Conservation (phyloP, 1,140 invertebrate genomes). For the Drosophila auraria region DNA sequence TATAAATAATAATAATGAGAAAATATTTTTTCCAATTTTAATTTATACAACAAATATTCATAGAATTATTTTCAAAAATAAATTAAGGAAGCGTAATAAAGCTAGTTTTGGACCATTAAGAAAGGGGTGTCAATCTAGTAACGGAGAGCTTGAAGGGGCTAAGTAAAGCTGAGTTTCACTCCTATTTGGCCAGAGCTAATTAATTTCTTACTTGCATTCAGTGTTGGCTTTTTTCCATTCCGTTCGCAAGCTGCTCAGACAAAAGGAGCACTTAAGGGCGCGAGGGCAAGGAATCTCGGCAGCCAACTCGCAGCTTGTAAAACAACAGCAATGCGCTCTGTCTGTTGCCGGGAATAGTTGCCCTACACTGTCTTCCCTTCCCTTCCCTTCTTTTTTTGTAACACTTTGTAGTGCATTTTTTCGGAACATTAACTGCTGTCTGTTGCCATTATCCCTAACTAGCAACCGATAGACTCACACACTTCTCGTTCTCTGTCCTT, state of each 20-base stretch:
- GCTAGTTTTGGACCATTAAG: no score
- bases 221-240: constrained; percentile 21
- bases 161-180: constrained; percentile 9
- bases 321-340: constrained; percentile 32
- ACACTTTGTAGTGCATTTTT: constrained; percentile 73
- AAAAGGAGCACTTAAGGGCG: constrained; percentile 41
- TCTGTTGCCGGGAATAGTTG: constrained; percentile 33
- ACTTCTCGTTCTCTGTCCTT: constrained; percentile 43
- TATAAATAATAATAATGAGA: neutral
- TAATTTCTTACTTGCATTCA: constrained; percentile 59
- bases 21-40: no score
- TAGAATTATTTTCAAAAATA: no score
- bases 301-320: constrained; percentile 44
- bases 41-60: no score
- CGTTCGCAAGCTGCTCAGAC: constrained; percentile 17
- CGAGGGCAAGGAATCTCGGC: constrained; percentile 34
- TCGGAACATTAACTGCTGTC: constrained; percentile 77
- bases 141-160: neutral
- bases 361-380: constrained; percentile 19
- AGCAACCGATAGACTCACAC: constrained; percentile 69
- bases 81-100: no score
- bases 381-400: constrained; percentile 34
- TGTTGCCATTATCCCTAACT: constrained; percentile 73
- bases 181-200: constrained; percentile 51
- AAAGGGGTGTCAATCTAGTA: neutral